These are phyloP conservation scores for Martes martes DNA, from an alignment of 2,113 vertebrate genomes.

Conservation along the genomic window DNA sequence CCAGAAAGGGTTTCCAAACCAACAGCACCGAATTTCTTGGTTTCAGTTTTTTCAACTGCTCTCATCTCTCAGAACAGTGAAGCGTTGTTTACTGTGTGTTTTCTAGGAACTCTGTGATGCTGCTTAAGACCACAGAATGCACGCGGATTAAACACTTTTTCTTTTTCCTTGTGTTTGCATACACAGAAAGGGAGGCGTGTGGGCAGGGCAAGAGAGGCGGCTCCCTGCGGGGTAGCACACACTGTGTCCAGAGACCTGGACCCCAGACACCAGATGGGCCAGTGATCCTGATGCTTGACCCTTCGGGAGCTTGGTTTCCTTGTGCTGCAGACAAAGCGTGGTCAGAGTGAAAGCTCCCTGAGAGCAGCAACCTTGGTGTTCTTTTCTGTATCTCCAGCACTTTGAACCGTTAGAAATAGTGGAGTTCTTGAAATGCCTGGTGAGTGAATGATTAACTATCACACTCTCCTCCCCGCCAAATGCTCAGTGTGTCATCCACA, in stretches of 20 bases:
- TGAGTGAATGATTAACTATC: not conserved
- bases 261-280: not conserved
- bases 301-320: not conserved
- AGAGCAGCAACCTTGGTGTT: not conserved
- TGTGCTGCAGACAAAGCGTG: not conserved
- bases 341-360: not conserved
- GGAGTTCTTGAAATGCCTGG: not conserved
- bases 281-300: not conserved
- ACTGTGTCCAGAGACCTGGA: not conserved
- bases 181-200: not conserved
- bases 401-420: not conserved
- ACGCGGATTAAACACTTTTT: not conserved
- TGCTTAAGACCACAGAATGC: not conserved
- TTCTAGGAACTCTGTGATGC: not conserved
- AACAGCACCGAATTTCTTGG: not conserved
- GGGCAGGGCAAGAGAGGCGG: not conserved
- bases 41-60: not conserved
- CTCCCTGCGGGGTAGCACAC: rapidly evolving
- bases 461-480: too few relatives aligned
- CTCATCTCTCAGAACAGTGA: not conserved
- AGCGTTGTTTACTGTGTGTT: not conserved
- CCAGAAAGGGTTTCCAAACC: not conserved
- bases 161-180: rapidly evolving
- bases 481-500: not conserved
- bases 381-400: not conserved